These are phyloP conservation scores for Mustela nigripes DNA, from an alignment of 2,113 vertebrate species.

Conservation along the genomic window DNA sequence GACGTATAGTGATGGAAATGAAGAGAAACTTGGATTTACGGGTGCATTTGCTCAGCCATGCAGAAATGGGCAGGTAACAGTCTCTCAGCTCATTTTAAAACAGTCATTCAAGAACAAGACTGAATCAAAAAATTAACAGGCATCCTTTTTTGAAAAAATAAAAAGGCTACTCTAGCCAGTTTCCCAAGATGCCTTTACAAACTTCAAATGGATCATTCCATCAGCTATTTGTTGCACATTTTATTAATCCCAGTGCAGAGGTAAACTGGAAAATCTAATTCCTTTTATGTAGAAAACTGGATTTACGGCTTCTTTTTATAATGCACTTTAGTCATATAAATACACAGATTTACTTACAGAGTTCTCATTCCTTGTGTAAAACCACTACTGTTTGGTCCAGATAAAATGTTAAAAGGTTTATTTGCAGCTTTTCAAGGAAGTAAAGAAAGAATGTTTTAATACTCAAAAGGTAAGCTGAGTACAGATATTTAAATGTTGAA, in stretches of 20 bases:
- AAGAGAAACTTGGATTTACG: conserved; percentile 81
- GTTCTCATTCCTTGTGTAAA: background rate
- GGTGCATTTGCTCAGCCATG: conserved; percentile 77
- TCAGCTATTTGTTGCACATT: conserved; percentile 73
- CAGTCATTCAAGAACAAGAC: conserved; percentile 49
- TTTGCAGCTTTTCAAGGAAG: conserved; percentile 55
- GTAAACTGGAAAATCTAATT: conserved; percentile 73
- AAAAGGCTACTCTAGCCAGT: conserved; percentile 67
- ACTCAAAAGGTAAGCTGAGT: conserved; percentile 54
- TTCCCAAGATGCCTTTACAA: conserved; percentile 72
- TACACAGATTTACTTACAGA: conserved; percentile 72
- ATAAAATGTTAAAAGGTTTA: conserved; percentile 66
- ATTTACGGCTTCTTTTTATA: conserved; percentile 78
- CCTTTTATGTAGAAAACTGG: conserved; percentile 67
- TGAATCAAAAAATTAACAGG: conserved; percentile 30
- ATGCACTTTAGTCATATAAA: conserved; percentile 75
- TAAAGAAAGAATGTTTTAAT: conserved; percentile 42
- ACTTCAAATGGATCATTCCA: conserved; percentile 77
- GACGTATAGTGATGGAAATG: conserved; percentile 79
- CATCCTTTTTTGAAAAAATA: conserved; percentile 49
- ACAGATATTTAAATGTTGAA: conserved; percentile 58
- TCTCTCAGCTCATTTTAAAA: conserved; percentile 70
- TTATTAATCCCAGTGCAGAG: conserved; percentile 75
- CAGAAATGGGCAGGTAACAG: conserved; percentile 80
- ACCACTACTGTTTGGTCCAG: conserved; percentile 63